These are phyloP conservation scores for Drosophila tropicalis DNA, from an alignment of 1,140 invertebrate species.

Conservation along the genomic window DNA sequence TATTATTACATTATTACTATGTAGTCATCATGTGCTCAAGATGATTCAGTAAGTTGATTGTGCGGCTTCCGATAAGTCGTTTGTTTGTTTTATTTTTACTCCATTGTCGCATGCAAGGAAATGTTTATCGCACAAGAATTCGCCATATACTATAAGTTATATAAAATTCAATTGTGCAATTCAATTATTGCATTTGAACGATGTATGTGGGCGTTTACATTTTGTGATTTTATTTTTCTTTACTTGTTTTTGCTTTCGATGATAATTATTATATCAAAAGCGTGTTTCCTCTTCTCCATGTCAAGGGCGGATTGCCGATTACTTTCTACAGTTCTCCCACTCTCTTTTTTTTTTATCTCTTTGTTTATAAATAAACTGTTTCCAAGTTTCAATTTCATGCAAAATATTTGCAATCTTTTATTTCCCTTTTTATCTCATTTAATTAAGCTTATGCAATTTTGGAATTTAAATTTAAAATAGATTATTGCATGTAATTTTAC, in stretches of 20 bases:
- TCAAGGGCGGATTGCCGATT: background rate
- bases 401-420: no score
- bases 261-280: conserved; percentile 7
- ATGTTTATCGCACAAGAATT: conserved; percentile 5
- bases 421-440: no score
- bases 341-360: no score
- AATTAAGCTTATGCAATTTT: no score
- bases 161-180: background rate
- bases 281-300: conserved; percentile 4
- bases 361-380: no score
- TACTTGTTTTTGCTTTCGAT: background rate
- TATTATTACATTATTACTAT: conserved; percentile 1
- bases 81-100: conserved; percentile 1
- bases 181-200: background rate
- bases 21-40: conserved; percentile 1
- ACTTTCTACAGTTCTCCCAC: background rate
- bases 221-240: background rate
- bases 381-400: no score
- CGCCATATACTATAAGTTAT: background rate
- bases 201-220: background rate
- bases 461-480: no score
- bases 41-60: conserved; percentile 6
- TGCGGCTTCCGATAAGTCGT: conserved; percentile 6
- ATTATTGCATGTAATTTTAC: no score
- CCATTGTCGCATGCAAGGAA: conserved; percentile 7